Percentiles rank a stretch among this genome's conserved stretches.
phyloP scores from a whole-genome alignment of 2,888 invertebrate genomes.

The Atherix ibis region DNA sequence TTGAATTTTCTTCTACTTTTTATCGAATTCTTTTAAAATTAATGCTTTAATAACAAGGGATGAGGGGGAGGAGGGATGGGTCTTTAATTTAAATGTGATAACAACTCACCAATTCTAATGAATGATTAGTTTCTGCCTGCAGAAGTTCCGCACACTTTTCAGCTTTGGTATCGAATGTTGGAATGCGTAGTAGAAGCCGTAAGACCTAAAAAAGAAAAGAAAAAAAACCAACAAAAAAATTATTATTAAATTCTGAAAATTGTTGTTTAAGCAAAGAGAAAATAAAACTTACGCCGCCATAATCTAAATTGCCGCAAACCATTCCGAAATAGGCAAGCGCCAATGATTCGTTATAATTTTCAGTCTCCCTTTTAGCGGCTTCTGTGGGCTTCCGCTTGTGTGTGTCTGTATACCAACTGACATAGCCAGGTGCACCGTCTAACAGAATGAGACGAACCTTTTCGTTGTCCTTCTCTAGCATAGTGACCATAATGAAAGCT shows the following conservation, averaged over 20 bases:
- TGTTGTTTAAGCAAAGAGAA: not conserved
- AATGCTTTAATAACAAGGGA: too few relatives aligned
- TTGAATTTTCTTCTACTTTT: too few relatives aligned
- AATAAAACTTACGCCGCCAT: constrained; percentile 40
- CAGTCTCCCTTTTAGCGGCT: constrained; percentile 34
- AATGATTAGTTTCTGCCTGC: constrained; percentile 24
- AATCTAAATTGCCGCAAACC: constrained; percentile 63
- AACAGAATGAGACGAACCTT: constrained; percentile 45
- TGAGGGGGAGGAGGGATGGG: too few relatives aligned
- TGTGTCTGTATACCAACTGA: constrained; percentile 55
- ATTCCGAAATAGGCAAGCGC: constrained; percentile 70
- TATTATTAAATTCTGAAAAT: not conserved
- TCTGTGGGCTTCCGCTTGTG: constrained; percentile 35
- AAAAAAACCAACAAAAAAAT: too few relatives aligned
- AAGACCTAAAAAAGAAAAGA: constrained; percentile 17
- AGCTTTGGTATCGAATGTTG: constrained; percentile 32
- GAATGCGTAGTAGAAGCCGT: constrained; percentile 25
- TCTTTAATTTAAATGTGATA: too few relatives aligned
- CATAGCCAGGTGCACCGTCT: constrained; percentile 79
- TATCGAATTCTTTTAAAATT: too few relatives aligned
- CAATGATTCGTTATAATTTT: constrained; percentile 47
- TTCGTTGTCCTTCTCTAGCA: constrained; percentile 47
- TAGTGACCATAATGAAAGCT: constrained; percentile 86
- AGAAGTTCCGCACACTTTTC: constrained; percentile 34
- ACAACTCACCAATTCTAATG: constrained; percentile 24